Evolutionary conservation across 2,888 invertebrate species (phyloP), one percentile per base, ranked within the genome.

Genomic region (Habrosyne pyritoides): DNA sequence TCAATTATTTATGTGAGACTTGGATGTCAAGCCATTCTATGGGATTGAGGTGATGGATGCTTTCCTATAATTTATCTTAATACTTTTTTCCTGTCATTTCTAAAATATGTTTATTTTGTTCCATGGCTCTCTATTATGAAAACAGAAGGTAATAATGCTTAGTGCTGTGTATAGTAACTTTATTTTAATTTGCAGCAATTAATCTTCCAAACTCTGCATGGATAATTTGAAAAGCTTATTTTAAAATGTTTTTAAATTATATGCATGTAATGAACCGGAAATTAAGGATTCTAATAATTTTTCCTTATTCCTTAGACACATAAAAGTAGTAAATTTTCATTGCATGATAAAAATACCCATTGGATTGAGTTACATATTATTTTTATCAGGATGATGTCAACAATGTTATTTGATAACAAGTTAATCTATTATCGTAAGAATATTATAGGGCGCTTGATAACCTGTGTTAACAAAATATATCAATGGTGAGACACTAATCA

Each of bases 101-200:
- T 67, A 71, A 71, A 62, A 57, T 54, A 59, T 60, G 52, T 64
- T 75, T 87, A 72, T 87, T 86, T 90, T 91, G 88, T 91, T 91
- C 71, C 91, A 91, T 91, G 91, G 71, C 77, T 83, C 69, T 73
- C 81, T 73, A 42, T 76, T 75, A 65, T 77, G 78, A 77, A 78
- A 70, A 80, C 83, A 91, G 91, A 91, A 91, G 91, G 91, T 91
- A 91, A 89, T 69, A 62, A 60, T 64, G 58, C 59, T 58, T 54
- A 59, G 61, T 69, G 57, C 57, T 56, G 51, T 48, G 55, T 64
- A 60, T 72, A 60, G 55, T 69, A 55, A 53, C 58, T 53, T 48
- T 55, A 42, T 51, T 49, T 53, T 33, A 53, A 55, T 54, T 56
- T 56, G 54, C 56, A 56, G 56, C 53, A 52, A 54, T 24, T 50